A percentile compares a stretch with the other conserved stretches of the same genome.
Evolutionary conservation across 2,888 invertebrate species (phyloP).

Genomic region (Busseola fusca): DNA sequence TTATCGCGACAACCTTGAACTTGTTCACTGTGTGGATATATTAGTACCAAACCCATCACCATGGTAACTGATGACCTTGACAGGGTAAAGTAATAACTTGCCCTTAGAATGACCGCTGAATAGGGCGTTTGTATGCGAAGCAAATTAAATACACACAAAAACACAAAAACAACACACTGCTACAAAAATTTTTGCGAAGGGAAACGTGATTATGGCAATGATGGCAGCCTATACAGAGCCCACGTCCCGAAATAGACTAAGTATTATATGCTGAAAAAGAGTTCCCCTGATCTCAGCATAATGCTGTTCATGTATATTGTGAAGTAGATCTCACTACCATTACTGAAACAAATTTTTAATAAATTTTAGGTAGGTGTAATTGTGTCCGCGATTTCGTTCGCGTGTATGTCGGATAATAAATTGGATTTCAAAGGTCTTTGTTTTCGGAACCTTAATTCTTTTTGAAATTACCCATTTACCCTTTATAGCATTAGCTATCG

Average conservation of each 20-base stretch:
- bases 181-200: background rate
- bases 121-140: conserved; percentile 9
- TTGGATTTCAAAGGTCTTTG: no score
- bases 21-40: conserved; percentile 11
- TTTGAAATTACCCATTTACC: no score
- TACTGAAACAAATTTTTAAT: conserved; percentile 5
- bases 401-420: no score
- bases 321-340: background rate
- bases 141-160: conserved; percentile 41
- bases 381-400: no score
- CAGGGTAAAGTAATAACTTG: conserved; percentile 15
- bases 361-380: conserved; percentile 4
- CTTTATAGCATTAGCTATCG: no score
- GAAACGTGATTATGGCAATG: background rate
- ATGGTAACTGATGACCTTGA: conserved; percentile 47
- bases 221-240: background rate
- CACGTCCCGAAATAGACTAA: background rate
- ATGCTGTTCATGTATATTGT: background rate
- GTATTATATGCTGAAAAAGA: background rate
- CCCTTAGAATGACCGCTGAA: conserved; percentile 43
- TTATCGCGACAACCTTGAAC: conserved; percentile 48
- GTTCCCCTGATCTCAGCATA: background rate
- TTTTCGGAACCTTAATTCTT: no score
- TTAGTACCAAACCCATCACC: conserved; percentile 24
- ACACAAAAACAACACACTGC: no score